phyloP scores from a whole-genome alignment of 2,888 invertebrate species.

The Chromoteleia sp. region DNA sequence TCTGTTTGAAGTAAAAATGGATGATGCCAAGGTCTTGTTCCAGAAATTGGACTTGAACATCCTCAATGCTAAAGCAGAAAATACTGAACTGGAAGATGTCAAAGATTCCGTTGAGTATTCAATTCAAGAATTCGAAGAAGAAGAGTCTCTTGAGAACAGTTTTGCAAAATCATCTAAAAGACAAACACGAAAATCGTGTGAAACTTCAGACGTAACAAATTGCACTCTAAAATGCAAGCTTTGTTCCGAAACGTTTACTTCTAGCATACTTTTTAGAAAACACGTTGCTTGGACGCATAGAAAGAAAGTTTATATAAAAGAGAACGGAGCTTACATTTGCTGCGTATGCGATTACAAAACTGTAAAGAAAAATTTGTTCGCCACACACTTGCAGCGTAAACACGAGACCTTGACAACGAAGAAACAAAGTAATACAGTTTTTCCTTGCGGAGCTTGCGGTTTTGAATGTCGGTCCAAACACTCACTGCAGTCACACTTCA shows the following conservation, averaged over 20 bases:
- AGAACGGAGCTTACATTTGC: slow-evolving; percentile 81
- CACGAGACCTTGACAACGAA: slow-evolving; percentile 81
- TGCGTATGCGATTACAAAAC: slow-evolving; percentile 82
- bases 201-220: not conserved
- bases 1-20: slow-evolving; percentile 79
- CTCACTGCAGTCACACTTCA: slow-evolving; percentile 83
- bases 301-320: slow-evolving; percentile 81
- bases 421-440: slow-evolving; percentile 73
- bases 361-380: slow-evolving; percentile 79
- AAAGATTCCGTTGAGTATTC: slow-evolving; percentile 7
- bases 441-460: slow-evolving; percentile 81
- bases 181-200: not conserved
- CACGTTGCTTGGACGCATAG: slow-evolving; percentile 83
- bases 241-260: slow-evolving; percentile 80
- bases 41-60: slow-evolving; percentile 75
- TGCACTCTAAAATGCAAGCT: slow-evolving; percentile 78
- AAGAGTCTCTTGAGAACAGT: not conserved
- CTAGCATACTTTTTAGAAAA: slow-evolving; percentile 78
- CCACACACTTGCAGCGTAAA: slow-evolving; percentile 79
- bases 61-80: slow-evolving; percentile 28
- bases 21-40: slow-evolving; percentile 77
- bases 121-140: slow-evolving; percentile 5
- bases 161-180: not conserved
- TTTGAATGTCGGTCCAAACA: slow-evolving; percentile 83
- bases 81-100: slow-evolving; percentile 1